Percentiles rank a stretch among this genome's conserved stretches.
Evolutionary conservation across 2,113 vertebrate species (phyloP).

Genomic region (Numenius arquata): DNA sequence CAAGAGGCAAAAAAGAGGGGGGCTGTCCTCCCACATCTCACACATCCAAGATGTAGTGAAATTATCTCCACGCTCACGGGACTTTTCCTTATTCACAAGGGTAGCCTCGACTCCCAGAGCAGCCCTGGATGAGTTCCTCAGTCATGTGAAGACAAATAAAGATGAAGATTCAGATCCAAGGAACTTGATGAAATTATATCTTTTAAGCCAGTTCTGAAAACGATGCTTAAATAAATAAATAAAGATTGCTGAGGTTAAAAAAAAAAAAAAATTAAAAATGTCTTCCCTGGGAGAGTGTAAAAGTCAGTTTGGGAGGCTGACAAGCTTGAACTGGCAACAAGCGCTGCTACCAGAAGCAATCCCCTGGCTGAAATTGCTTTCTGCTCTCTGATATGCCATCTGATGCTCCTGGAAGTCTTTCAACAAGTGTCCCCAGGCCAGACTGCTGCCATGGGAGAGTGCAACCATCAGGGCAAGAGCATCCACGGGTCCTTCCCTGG

Average conservation of each 20-base stretch:
- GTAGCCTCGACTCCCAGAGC: not conserved
- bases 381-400: conserved; percentile 10
- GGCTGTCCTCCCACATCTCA: not conserved
- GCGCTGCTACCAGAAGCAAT: not conserved
- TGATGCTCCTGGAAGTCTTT: not conserved
- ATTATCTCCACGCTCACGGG: not conserved
- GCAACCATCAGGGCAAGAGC: accelerated
- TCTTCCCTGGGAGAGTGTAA: not conserved
- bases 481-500: accelerated
- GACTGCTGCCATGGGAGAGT: accelerated
- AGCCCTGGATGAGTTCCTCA: not conserved
- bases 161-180: not conserved
- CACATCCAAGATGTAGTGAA: not conserved
- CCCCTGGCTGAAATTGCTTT: not conserved
- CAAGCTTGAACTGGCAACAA: not conserved
- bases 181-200: not conserved
- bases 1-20: not conserved
- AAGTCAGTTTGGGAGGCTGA: not conserved
- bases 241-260: not conserved
- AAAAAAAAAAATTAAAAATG: not conserved
- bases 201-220: not conserved
- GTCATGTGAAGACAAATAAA: not conserved
- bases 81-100: not conserved
- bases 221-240: not conserved
- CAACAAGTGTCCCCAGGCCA: not conserved